Evolutionary conservation across 2,113 vertebrate species (phyloP).

Genomic region (Bucco capensis): DNA sequence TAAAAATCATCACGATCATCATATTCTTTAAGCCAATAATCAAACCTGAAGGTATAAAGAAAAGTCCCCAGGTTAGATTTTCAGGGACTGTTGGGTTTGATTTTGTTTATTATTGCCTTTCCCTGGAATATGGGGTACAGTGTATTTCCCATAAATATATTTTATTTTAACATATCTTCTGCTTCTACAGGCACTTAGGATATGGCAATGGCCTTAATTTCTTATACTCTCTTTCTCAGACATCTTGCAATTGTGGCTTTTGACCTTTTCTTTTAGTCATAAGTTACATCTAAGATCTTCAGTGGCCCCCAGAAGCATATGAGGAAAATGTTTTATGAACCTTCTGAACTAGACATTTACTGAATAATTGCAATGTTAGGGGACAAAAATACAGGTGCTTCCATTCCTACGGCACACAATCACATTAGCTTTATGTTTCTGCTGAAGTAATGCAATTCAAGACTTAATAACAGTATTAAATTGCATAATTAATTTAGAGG

Average conservation of each 20-base stretch:
- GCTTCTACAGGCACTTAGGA: background rate
- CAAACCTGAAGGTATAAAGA: background rate
- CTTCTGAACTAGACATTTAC: background rate
- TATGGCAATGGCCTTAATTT: background rate
- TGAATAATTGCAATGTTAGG: background rate
- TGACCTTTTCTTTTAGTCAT: background rate
- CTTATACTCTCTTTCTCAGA: background rate
- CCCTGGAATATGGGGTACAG: background rate
- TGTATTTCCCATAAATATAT: background rate
- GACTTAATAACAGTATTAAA: constrained; percentile 34
- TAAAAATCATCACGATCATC: too few relatives aligned
- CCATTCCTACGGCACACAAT: constrained; percentile 1
- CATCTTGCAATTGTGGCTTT: background rate
- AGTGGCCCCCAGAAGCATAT: background rate
- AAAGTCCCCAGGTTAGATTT: background rate
- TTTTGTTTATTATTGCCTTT: background rate
- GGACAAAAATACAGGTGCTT: constrained; percentile 13
- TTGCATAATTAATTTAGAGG: constrained; percentile 43
- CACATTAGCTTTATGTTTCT: constrained; percentile 38
- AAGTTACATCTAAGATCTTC: background rate
- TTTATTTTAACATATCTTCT: background rate
- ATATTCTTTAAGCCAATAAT: background rate
- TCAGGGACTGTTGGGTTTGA: background rate
- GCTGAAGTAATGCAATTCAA: constrained; percentile 35
- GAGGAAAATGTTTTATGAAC: background rate